A percentile compares a stretch with the other conserved stretches of the same genome.
phyloP scores from a whole-genome alignment of 2,797 vertebrate genomes.

The Mormyrus hasselquistii region DNA sequence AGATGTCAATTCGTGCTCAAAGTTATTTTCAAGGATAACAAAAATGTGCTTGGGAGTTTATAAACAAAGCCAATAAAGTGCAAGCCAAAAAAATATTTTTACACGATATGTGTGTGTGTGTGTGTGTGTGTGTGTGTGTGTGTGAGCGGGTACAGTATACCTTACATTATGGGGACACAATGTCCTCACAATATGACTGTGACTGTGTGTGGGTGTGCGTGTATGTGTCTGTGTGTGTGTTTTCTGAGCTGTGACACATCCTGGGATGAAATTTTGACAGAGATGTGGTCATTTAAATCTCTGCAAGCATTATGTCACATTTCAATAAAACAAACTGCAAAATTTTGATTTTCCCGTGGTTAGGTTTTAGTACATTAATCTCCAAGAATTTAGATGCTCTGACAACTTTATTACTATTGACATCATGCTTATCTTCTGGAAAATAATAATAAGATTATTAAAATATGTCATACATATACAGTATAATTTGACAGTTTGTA shows the following conservation, averaged over 20 bases:
- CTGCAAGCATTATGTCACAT: background rate
- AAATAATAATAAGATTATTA: background rate
- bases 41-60: constrained; percentile 8
- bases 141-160: background rate
- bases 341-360: background rate
- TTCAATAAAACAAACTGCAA: background rate
- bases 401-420: background rate
- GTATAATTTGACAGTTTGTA: background rate
- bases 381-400: background rate
- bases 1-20: constrained; percentile 30
- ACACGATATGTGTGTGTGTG: background rate
- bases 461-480: background rate
- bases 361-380: background rate
- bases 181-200: background rate
- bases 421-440: background rate
- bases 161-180: background rate
- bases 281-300: background rate
- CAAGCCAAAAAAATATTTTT: background rate
- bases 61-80: background rate
- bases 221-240: background rate
- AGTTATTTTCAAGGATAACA: constrained; percentile 6
- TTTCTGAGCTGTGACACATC: background rate
- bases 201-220: background rate
- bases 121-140: no score
- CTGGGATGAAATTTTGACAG: background rate